phyloP scores from a whole-genome alignment of 2,888 invertebrate species.

The Aleiodes testaceus region DNA sequence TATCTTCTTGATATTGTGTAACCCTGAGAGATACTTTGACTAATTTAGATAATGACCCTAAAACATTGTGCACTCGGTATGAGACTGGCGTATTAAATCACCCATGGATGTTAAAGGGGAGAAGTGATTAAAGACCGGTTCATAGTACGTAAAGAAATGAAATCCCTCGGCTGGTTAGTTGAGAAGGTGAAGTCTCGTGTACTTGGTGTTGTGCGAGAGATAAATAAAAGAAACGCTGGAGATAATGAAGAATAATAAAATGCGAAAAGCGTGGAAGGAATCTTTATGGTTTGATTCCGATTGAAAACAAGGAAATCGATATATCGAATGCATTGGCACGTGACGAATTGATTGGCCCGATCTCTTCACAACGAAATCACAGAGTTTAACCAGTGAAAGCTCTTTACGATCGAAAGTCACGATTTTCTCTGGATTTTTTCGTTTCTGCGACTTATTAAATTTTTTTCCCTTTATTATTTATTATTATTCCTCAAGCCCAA shows the following conservation, averaged over 20 bases:
- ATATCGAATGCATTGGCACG: slow-evolving; percentile 37
- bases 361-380: slow-evolving; percentile 16
- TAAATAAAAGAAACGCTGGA: neutral
- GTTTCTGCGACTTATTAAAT: neutral
- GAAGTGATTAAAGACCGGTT: slow-evolving; percentile 50
- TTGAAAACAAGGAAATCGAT: slow-evolving; percentile 46
- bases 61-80: slow-evolving; percentile 40
- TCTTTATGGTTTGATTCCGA: slow-evolving; percentile 36
- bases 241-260: neutral
- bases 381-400: slow-evolving; percentile 44
- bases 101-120: neutral
- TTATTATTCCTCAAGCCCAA: neutral
- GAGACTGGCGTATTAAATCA: slow-evolving; percentile 36
- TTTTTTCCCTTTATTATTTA: neutral
- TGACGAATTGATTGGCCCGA: slow-evolving; percentile 46
- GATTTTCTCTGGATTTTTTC: slow-evolving; percentile 31
- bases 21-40: slow-evolving; percentile 46
- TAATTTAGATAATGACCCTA: slow-evolving; percentile 51
- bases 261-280: neutral
- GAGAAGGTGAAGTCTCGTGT: neutral
- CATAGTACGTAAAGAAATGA: slow-evolving; percentile 16
- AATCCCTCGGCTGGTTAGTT: slow-evolving; percentile 22
- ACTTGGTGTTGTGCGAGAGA: neutral
- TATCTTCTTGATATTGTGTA: slow-evolving; percentile 37
- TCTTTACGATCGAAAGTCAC: slow-evolving; percentile 42